phyloP scores from a whole-genome alignment of 2,113 vertebrate genomes.

The Hemibagrus wyckioides region DNA sequence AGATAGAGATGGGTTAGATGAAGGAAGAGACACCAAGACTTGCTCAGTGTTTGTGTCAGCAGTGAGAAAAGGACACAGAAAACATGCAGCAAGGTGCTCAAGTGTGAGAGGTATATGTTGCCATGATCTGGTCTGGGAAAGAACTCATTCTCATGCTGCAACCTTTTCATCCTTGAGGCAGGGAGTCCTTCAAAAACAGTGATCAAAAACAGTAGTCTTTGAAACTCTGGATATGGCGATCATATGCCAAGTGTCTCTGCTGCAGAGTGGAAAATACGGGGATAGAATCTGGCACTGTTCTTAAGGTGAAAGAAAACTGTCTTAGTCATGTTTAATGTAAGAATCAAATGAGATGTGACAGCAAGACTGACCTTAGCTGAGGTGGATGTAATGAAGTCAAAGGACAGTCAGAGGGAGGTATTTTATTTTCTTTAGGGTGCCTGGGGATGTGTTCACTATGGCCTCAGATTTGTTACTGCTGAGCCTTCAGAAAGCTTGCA shows the following conservation, averaged over 20 bases:
- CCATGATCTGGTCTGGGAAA: neutral
- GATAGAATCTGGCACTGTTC: neutral
- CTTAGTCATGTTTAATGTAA: neutral
- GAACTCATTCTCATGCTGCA: neutral
- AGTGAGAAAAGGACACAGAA: neutral
- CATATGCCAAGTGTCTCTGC: neutral
- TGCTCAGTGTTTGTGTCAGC: neutral
- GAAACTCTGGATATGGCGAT: neutral
- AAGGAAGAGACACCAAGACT: neutral
- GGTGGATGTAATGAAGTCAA: neutral
- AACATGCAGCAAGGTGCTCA: neutral
- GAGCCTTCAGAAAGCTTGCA: neutral
- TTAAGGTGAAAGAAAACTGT: neutral
- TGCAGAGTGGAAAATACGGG: neutral
- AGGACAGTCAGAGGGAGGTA: neutral
- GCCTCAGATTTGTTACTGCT: neutral
- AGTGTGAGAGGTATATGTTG: neutral
- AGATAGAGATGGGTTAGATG: too few relatives aligned
- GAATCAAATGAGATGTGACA: neutral
- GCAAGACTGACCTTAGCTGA: neutral
- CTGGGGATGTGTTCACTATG: neutral
- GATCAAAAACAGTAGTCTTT: neutral
- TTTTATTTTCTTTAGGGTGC: neutral
- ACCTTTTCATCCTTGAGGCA: neutral
- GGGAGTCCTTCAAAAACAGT: neutral